phyloP scores from a whole-genome alignment of 2,888 invertebrate species.

The Ligdia adustata region DNA sequence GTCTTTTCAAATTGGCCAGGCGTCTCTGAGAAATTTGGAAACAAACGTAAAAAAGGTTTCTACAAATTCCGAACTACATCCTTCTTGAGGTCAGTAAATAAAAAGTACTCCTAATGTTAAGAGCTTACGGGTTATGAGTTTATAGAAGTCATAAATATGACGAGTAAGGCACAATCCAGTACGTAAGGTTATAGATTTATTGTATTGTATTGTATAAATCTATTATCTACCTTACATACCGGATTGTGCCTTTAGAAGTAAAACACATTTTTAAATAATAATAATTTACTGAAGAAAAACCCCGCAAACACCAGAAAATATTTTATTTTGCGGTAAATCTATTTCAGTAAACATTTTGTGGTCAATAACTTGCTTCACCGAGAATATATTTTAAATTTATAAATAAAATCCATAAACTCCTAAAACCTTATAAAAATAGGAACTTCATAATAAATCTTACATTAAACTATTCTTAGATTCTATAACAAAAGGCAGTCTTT shows the following conservation, averaged over 20 bases:
- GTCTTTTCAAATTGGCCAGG: too few relatives aligned
- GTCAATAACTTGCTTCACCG: conserved; percentile 12
- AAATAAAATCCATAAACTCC: not conserved
- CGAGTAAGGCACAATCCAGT: too few relatives aligned
- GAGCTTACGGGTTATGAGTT: too few relatives aligned
- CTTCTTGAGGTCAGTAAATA: too few relatives aligned
- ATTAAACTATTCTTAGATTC: conserved; percentile 16
- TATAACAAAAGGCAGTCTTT: conserved; percentile 24
- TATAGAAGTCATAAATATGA: too few relatives aligned
- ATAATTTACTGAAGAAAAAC: conserved; percentile 27
- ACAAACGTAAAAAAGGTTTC: too few relatives aligned
- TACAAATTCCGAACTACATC: too few relatives aligned
- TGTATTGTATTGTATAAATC: too few relatives aligned
- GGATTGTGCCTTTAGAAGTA: not conserved
- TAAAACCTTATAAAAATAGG: conserved; percentile 17
- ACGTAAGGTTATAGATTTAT: too few relatives aligned
- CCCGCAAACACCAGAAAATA: conserved; percentile 25
- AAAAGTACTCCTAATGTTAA: too few relatives aligned
- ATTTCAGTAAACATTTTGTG: conserved; percentile 15
- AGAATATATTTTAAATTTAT: not conserved
- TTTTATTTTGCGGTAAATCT: conserved; percentile 8
- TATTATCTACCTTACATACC: too few relatives aligned
- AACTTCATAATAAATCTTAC: conserved; percentile 19
- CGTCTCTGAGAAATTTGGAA: too few relatives aligned
- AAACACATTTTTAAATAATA: conserved; percentile 8